Evolutionary conservation across 2,797 vertebrate genomes (phyloP), one percentile per base, ranked within the genome.

Genomic region (Poeciliopsis presidionis): DNA sequence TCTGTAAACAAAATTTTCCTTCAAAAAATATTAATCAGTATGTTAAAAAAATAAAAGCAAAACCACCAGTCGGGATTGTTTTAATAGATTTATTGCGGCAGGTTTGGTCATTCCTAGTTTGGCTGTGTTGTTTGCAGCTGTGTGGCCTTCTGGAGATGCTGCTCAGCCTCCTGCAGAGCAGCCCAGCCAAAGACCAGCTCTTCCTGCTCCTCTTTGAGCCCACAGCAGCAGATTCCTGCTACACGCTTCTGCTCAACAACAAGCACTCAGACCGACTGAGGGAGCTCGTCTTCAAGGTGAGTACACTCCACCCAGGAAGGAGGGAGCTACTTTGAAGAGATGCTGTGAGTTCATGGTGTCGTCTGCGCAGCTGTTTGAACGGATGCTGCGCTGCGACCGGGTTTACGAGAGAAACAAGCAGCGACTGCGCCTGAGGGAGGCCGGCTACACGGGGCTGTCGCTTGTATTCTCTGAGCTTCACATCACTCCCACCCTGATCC

Each of bases 391-490:
- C 89, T 99, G 97, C 70, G 98, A 97, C 73, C 98, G 98, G 36
- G 97, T 99, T 88, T 99, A 99, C 75, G 98, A 99, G 88, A 96
- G 96, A 84, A 98, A 95, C 81, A 99, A 99, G 77, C 98, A 98
- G 81, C 96, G 97, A 1, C 89, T 99, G 88, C 96, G 97, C 63
- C 96, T 99, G 84, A 94, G 97, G 91, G 98, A 99, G 84, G 96
- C 96, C 14, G 98, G 98, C 5, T 99, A 99, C 90, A 95, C 96
- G 0, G 97, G 98, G 6, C 94, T 99, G 76, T 96, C 97, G 0
- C 97, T 99, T 25, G 97, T 99, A 39, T 95, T 99, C 82, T 96
- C 96, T 16, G 97, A 99, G 75, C 91, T 95, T 0, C 87, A 96
- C 75, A 91, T 99, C 93, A 96, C 96, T 45, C 94, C 94, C n/a